Evolutionary conservation across 2,797 vertebrate species (phyloP), one percentile per base, ranked within the genome.

Genomic region (Loriculus beryllinus): DNA sequence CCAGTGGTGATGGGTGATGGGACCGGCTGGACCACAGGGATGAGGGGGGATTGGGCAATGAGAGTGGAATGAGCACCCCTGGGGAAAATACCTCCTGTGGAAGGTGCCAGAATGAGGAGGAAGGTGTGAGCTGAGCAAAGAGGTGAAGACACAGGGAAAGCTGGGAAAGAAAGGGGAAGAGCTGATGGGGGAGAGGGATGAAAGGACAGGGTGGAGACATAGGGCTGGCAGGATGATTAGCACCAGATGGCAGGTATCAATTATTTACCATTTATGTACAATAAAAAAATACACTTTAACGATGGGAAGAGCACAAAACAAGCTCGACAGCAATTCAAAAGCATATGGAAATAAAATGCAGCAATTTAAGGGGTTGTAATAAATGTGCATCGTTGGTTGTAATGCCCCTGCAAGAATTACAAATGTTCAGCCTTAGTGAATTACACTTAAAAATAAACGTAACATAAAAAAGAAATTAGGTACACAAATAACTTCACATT

Each of bases 251-350:
- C 97, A 98, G 97, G 97, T 98, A 98, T 98, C 97, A 98, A 98
- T 98, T 98, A 98, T 98, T 98, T 98, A 98, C 97, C 97, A 96
- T 97, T 98, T 97, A 97, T 94, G 94, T 90, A 98, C 96, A 95
- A 96, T 97, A 96, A 97, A 97, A 97, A 98, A 97, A 96, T 94
- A 95, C 93, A 95, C 88, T 97, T 97, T 97, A 97, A 97, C 54
- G 83, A 96, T 93, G 93, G 96, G 95, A 97, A 97, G 97, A 97
- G 95, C 96, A 97, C 85, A 95, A 97, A 98, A 97, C 97, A 96
- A 97, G 97, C 96, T 97, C 97, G 91, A 95, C 95, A 97, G 96
- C 97, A 92, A 95, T 97, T 97, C 94, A 94, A 97, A 97, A 98
- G 96, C 97, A 97, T 97, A 98, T 97, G 97, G 97, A 97, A 98